Evolutionary conservation across 2,113 vertebrate genomes (phyloP).

Genomic region (Sporophila hypoxantha): DNA sequence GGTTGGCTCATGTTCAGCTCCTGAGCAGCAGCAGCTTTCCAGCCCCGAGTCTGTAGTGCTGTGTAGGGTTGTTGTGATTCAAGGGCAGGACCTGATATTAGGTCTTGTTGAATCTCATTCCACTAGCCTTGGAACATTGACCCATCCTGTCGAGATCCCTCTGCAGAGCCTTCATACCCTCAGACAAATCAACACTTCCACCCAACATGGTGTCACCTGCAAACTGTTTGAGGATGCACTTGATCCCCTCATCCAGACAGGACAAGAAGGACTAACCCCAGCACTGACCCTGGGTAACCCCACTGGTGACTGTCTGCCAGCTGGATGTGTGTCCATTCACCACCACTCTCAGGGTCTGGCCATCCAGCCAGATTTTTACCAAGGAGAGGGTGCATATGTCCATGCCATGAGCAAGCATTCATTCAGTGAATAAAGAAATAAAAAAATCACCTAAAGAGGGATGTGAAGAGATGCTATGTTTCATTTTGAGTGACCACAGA

Average conservation of each 20-base stretch:
- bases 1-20: background rate
- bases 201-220: accelerated
- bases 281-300: background rate
- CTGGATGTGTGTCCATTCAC: background rate
- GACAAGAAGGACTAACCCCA: background rate
- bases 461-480: background rate
- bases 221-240: background rate
- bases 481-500: conserved; percentile 2
- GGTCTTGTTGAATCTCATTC: background rate
- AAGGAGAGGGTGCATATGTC: accelerated
- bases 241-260: accelerated
- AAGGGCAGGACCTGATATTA: accelerated
- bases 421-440: background rate
- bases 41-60: background rate
- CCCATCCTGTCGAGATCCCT: accelerated
- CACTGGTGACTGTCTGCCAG: accelerated
- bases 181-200: background rate
- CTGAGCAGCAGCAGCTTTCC: background rate
- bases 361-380: background rate
- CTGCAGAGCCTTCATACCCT: background rate
- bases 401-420: background rate
- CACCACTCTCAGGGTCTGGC: background rate
- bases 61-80: background rate
- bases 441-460: background rate
- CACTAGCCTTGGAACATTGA: accelerated